These are phyloP conservation scores for Dascyllus trimaculatus DNA, from an alignment of 2,113 vertebrate genomes.

Conservation along the genomic window DNA sequence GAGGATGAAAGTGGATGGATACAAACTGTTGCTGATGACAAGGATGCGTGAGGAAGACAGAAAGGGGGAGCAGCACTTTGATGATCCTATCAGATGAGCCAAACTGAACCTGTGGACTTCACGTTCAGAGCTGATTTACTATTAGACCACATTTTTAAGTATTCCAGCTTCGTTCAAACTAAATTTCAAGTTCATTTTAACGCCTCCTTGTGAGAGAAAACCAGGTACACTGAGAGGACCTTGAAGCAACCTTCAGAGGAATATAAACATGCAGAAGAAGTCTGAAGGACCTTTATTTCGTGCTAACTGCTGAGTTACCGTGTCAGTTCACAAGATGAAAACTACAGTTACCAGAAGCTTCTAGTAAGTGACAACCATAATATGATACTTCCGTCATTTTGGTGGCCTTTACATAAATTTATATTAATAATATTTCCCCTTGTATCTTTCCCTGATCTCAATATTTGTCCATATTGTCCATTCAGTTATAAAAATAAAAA, in stretches of 20 bases:
- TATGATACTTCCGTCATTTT: background rate
- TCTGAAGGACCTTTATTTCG: no score
- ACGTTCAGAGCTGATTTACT: conserved; percentile 12
- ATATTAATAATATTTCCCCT: background rate
- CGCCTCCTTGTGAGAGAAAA: background rate
- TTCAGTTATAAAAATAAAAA: no score
- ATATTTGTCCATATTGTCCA: background rate
- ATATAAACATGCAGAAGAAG: no score
- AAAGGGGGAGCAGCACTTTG: conserved; percentile 76
- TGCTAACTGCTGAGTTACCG: no score
- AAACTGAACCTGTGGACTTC: conserved; percentile 56
- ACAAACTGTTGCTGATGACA: conserved; percentile 68
- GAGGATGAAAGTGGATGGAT: conserved; percentile 67
- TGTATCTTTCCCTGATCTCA: background rate
- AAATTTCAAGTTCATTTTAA: background rate
- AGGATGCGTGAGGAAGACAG: conserved; percentile 57
- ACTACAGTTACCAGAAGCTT: no score
- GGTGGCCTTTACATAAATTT: background rate
- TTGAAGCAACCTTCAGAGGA: no score
- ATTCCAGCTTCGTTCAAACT: background rate
- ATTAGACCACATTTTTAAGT: background rate
- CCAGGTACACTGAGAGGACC: background rate
- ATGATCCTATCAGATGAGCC: conserved; percentile 59
- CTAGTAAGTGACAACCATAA: no score
- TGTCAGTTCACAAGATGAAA: no score